Conservation (phyloP, 2,888 invertebrate genomes). For the Ochropacha duplaris region DNA sequence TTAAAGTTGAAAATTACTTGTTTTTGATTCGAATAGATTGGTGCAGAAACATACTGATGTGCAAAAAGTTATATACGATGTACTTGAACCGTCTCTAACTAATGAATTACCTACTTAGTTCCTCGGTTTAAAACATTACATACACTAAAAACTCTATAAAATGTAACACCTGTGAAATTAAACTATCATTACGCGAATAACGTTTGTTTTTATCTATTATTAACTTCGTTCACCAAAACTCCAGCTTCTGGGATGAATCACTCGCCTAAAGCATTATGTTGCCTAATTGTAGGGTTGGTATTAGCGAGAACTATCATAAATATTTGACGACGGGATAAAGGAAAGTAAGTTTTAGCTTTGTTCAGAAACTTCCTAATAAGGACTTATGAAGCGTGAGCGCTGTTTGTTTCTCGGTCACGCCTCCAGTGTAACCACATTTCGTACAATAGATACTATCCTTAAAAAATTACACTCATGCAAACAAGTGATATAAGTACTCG, state of each 20-base stretch:
- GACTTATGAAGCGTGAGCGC: constrained; percentile 15
- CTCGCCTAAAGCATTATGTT: constrained; percentile 16
- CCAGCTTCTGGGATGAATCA: constrained; percentile 45
- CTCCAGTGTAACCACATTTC: neutral
- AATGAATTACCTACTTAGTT: neutral
- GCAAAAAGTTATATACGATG: neutral
- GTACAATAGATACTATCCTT: neutral
- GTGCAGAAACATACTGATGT: neutral
- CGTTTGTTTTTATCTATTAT: constrained; percentile 33
- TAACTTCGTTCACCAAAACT: constrained; percentile 23
- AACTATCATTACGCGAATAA: constrained; percentile 33
- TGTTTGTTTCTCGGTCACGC: neutral
- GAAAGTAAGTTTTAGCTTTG: neutral
- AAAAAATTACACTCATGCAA: no score
- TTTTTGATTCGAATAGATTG: neutral
- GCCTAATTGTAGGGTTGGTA: neutral
- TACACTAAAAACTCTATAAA: neutral
- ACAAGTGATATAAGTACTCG: no score
- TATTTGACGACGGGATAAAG: neutral
- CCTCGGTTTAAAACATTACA: neutral
- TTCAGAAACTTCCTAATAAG: neutral
- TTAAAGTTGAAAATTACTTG: no score
- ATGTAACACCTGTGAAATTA: constrained; percentile 35
- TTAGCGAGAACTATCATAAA: neutral
- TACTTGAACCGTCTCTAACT: neutral